Evolutionary conservation across 1,140 invertebrate species (phyloP).

Genomic region (Adoxophyes honmai): DNA sequence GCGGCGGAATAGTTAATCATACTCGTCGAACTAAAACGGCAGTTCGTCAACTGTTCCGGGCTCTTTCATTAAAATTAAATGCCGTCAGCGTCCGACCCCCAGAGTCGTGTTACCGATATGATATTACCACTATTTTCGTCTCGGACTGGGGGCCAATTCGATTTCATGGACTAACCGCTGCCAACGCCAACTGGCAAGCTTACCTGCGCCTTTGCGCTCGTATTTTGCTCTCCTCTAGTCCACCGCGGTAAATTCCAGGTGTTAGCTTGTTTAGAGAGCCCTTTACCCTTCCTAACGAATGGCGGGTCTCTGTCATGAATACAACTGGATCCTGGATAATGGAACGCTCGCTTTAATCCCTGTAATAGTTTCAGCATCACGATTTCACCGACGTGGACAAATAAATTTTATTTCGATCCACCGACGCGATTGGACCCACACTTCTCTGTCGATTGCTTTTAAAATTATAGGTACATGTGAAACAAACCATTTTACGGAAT

Average conservation of each 20-base stretch:
- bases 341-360: constrained; percentile 12
- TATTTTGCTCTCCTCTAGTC: not conserved
- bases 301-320: constrained; percentile 10
- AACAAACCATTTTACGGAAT: constrained; percentile 4
- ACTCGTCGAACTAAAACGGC: too few species aligned
- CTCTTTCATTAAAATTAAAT: constrained; percentile 6
- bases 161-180: constrained; percentile 55
- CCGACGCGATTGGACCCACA: not conserved
- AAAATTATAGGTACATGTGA: not conserved
- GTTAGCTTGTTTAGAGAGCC: constrained; percentile 12
- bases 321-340: constrained; percentile 4
- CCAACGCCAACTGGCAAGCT: constrained; percentile 47
- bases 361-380: constrained; percentile 13
- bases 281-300: constrained; percentile 6
- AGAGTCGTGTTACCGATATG: constrained; percentile 33
- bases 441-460: constrained; percentile 4
- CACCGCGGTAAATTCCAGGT: constrained; percentile 3
- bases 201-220: constrained; percentile 2
- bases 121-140: constrained; percentile 55
- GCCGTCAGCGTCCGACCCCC: not conserved
- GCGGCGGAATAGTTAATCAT: too few species aligned
- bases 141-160: constrained; percentile 67
- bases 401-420: constrained; percentile 11
- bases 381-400: not conserved
- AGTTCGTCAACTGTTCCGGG: not conserved